A percentile compares a stretch with the other conserved stretches of the same genome.
Evolutionary conservation across 2,797 vertebrate genomes (phyloP).

Genomic region (Cirrhinus molitorella): DNA sequence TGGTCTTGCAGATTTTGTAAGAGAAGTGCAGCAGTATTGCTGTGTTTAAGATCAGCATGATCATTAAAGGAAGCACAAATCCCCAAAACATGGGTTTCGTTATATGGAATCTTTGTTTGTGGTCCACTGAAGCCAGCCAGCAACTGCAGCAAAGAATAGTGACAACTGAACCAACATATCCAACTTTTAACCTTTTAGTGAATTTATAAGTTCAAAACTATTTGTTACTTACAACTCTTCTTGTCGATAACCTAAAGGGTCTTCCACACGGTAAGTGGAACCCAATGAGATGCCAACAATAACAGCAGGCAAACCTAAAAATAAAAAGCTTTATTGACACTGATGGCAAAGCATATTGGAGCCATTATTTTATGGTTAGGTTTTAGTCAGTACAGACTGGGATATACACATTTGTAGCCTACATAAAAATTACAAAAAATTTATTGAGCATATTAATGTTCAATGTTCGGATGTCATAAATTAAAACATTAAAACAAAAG

Average conservation of each 20-base stretch:
- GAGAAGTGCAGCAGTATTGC: conserved; percentile 67
- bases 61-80: conserved; percentile 74
- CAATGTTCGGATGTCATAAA: too few species aligned
- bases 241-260: conserved; percentile 72
- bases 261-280: conserved; percentile 67
- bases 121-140: conserved; percentile 75
- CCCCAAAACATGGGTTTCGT: conserved; percentile 76
- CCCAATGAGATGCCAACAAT: conserved; percentile 75
- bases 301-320: conserved; percentile 72
- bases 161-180: neutral
- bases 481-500: too few species aligned
- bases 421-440: too few species aligned
- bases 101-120: conserved; percentile 53
- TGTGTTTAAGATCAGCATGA: conserved; percentile 76
- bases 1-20: conserved; percentile 66
- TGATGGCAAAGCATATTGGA: neutral
- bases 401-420: neutral
- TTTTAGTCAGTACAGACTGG: neutral
- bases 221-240: conserved; percentile 79
- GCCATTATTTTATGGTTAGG: neutral
- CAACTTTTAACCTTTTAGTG: neutral
- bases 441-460: too few species aligned
- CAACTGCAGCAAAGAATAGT: conserved; percentile 69
- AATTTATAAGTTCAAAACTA: neutral
- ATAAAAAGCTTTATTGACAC: neutral